Base-by-base conservation (phyloP, 2,888 invertebrate genomes). In the Hyppa rectilinea region DNA sequence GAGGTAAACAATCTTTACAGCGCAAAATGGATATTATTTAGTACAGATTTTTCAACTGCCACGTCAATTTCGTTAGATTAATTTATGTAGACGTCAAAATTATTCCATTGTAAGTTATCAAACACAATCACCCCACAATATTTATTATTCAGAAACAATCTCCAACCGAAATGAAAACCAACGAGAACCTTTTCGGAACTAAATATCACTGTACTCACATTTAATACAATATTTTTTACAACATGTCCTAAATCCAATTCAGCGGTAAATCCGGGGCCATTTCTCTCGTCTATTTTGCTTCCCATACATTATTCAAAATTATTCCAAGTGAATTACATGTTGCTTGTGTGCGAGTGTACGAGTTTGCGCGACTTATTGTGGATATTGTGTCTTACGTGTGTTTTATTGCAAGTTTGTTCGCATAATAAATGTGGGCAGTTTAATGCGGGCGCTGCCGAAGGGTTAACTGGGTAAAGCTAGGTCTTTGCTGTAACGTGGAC, bases 251-350 rank as follows among this genome's bases (percentile, higher is more conserved):
- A 90, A 88, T 87, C 87, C 88, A 92, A 91, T 93, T 91, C 89
- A 87, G 88, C 84, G 82, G 85, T 84, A 82, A 89, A 88, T 86
- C 86, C 84, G 75, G 81, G 83, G 70, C 81, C 80, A 73, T 75
- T 49, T 63, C 73, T 75, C 77, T 75, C 82, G 83, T 87, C 85
- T 86, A 87, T 86, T 88, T 87, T 86, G 82, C 87, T 84, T 80
- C 88, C 90, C 90, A 92, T 92, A 91, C 88, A 92, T 92, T 91
- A 93, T 93, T 92, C 92, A 92, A 86, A 85, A 89, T 88, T 85
- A 87, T 87, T 88, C 83, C 84, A 83, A 87, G 86, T 86, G 88
- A 90, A 88, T 89, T 86, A 87, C 86, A 85, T 83, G 84, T 87
- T 87, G 88, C 72, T 81, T 87, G 85, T 88, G 87, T 75, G 72